Conservation (phyloP, 2,888 invertebrate species). For the Cynaeus angustus region DNA sequence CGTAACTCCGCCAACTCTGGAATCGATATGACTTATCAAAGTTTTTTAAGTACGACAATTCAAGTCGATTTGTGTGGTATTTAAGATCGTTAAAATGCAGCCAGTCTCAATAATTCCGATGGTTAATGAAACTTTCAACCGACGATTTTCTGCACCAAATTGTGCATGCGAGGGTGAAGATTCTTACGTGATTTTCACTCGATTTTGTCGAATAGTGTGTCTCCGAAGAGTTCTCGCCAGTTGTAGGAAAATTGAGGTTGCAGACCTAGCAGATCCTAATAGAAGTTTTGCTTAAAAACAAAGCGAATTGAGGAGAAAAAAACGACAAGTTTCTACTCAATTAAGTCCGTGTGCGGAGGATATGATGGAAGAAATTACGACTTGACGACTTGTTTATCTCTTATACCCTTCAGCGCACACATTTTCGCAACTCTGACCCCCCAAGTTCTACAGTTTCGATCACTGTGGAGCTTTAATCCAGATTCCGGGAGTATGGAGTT, state of each 20-base stretch:
- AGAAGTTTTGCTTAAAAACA: constrained; percentile 4
- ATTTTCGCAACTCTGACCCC: constrained; percentile 2
- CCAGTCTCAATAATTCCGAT: constrained; percentile 30
- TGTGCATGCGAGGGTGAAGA: constrained; percentile 18
- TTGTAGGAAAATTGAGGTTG: background rate
- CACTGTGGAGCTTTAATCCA: background rate
- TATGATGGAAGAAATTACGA: constrained; percentile 4
- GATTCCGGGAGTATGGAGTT: background rate
- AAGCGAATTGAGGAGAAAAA: background rate
- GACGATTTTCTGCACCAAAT: constrained; percentile 16
- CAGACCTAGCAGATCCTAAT: constrained; percentile 20
- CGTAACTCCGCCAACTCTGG: no score
- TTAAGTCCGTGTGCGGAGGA: background rate
- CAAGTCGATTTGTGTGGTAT: constrained; percentile 7
- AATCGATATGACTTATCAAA: constrained; percentile 15
- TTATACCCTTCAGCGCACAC: constrained; percentile 15
- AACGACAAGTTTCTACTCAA: background rate
- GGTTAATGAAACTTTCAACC: constrained; percentile 35
- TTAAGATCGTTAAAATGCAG: constrained; percentile 30
- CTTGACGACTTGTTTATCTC: constrained; percentile 23
- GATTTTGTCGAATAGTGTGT: constrained; percentile 15
- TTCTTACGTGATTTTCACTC: constrained; percentile 23
- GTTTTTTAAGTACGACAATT: constrained; percentile 10
- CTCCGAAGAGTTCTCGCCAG: background rate
- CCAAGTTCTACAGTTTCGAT: constrained; percentile 5